Conservation (phyloP, 53 echinoderm and acorn worm species). For the Stichopus horrens region DNA sequence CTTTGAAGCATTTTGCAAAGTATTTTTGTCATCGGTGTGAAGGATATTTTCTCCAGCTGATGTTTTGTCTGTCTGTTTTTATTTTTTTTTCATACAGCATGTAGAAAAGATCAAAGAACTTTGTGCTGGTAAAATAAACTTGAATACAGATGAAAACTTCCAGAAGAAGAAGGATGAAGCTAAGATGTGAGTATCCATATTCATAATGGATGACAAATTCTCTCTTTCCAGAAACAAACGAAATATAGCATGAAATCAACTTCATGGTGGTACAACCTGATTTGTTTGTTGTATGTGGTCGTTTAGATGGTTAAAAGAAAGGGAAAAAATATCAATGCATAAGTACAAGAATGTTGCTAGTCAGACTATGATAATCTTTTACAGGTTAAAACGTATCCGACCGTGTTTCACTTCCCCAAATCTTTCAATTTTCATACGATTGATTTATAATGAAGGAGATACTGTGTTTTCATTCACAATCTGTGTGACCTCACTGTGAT, state of each 20-base stretch:
- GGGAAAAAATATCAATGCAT: not conserved
- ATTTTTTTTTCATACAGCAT: constrained; percentile 63
- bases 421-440: too few species aligned
- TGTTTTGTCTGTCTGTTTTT: not conserved
- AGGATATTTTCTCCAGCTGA: too few species aligned
- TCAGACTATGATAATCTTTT: too few species aligned
- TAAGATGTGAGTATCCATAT: not conserved
- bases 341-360: too few species aligned
- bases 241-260: not conserved
- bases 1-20: too few species aligned
- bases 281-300: not conserved
- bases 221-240: not conserved
- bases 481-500: too few species aligned
- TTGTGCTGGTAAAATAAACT: constrained; percentile 65
- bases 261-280: too few species aligned
- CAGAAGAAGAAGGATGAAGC: not conserved
- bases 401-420: too few species aligned
- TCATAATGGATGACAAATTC: not conserved
- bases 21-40: too few species aligned
- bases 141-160: constrained; percentile 44
- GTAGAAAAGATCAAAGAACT: constrained; percentile 58
- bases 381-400: too few species aligned
- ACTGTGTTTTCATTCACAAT: too few species aligned
- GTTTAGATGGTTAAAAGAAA: not conserved
- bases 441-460: too few species aligned